Evolutionary conservation across 1,140 invertebrate genomes (phyloP), one percentile per base, ranked within the genome.

Genomic region (Listronotus oregonensis): DNA sequence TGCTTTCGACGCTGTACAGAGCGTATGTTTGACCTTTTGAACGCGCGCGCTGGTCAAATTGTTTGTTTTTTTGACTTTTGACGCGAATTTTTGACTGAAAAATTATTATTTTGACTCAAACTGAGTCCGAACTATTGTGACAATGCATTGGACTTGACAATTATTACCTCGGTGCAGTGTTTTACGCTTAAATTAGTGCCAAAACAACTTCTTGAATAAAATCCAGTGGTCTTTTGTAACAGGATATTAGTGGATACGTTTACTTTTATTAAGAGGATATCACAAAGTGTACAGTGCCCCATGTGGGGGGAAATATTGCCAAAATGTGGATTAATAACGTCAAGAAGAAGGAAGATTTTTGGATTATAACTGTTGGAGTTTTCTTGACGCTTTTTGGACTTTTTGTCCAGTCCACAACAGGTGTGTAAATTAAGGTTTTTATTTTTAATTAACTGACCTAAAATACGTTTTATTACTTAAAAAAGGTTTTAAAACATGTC

Each of bases 261-360:
- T 51, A 14, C 32, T 32, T 31, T n/a, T 17, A 31, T 21, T 39
- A 37, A 31, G 52, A 58, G 39, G 32, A 37, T n/a, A 39, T 32
- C 32, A 46, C 17, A 56, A 55, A 71, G 72, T 71, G 70, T 58
- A 54, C 56, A 67, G 75, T 75, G 71, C 71, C 77, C 77, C 76
- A 77, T 78, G 76, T 68, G 74, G 76, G 76, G 73, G 76, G 71
- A 71, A 73, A 70, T 72, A 71, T 73, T 51, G 62, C 63, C 70
- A 76, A 71, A 75, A 78, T 78, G 77, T 77, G 77, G 75, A 76
- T 78, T 78, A 77, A 70, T 59, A 72, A 77, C 73, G 59, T 66
- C 58, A 66, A 71, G 64, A 75, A 70, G 72, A 76, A 69, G 77
- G 76, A 75, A 71, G 73, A 77, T 61, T 49, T 69, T 75, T 72